Percentiles rank a stretch among this genome's conserved stretches.
phyloP scores from a whole-genome alignment of 2,888 invertebrate species.

The Odontomyia ornata region DNA sequence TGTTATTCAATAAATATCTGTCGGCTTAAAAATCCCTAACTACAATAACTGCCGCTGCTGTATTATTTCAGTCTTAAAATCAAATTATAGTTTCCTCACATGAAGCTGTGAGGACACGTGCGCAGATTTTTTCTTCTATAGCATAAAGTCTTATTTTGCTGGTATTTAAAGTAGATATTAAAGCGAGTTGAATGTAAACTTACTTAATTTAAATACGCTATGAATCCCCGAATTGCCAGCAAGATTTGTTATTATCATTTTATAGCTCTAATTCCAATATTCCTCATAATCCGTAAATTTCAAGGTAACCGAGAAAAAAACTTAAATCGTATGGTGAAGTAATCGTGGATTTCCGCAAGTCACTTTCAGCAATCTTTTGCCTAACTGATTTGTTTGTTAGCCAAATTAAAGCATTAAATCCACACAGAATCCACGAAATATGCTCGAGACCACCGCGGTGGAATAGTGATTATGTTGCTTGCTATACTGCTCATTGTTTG shows the following conservation, averaged over 20 bases:
- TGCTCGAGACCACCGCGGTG: neutral
- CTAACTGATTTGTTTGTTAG: neutral
- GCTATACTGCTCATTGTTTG: neutral
- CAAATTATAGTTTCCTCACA: too few relatives aligned
- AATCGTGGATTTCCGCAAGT: neutral
- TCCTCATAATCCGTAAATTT: neutral
- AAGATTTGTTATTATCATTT: neutral
- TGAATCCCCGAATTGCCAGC: neutral
- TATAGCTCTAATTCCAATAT: neutral
- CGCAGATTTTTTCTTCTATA: too few relatives aligned
- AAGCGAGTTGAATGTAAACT: too few relatives aligned
- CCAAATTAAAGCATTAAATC: constrained; percentile 3
- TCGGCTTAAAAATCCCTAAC: too few relatives aligned
- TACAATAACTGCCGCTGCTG: too few relatives aligned
- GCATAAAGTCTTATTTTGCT: too few relatives aligned
- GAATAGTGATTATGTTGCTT: neutral
- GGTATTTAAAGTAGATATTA: too few relatives aligned
- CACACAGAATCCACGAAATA: neutral
- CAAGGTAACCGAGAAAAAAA: neutral
- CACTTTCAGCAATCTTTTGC: neutral
- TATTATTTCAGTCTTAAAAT: too few relatives aligned
- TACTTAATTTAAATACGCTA: too few relatives aligned
- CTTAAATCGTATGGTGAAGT: neutral
- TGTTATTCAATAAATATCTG: too few relatives aligned
- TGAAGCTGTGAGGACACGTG: too few relatives aligned